Evolutionary conservation across 2,888 invertebrate genomes (phyloP).

Genomic region (Orthonevra nobilis): DNA sequence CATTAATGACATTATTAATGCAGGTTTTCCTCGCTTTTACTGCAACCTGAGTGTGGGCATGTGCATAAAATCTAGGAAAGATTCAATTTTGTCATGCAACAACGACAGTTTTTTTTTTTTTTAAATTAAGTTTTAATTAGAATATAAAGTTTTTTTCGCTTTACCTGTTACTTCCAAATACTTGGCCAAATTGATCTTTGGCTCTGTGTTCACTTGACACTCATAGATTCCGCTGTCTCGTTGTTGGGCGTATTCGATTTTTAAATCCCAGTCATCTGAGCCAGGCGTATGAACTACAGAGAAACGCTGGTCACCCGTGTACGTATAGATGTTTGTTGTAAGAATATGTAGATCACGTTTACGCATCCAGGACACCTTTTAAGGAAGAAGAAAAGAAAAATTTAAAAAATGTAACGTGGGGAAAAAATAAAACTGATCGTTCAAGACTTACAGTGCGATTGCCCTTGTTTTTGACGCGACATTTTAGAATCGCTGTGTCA

Average conservation of each 20-base stretch:
- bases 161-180: slow-evolving; percentile 89
- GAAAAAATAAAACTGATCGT: not conserved
- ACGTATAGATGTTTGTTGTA: slow-evolving; percentile 91
- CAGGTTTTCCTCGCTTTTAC: too few species aligned
- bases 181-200: slow-evolving; percentile 92
- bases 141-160: too few species aligned
- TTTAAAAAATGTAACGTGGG: slow-evolving; percentile 3
- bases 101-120: too few species aligned
- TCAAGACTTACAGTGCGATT: slow-evolving; percentile 88
- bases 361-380: slow-evolving; percentile 80
- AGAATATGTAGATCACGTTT: slow-evolving; percentile 87
- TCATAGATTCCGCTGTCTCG: slow-evolving; percentile 92
- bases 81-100: too few species aligned
- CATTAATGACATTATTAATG: too few species aligned
- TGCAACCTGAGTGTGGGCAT: too few species aligned
- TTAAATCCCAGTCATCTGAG: slow-evolving; percentile 92
- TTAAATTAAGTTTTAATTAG: too few species aligned
- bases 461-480: slow-evolving; percentile 92
- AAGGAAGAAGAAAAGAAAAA: too few species aligned
- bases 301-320: slow-evolving; percentile 93
- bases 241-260: slow-evolving; percentile 91
- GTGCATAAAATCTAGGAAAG: too few species aligned
- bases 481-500: slow-evolving; percentile 88
- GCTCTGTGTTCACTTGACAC: slow-evolving; percentile 94
- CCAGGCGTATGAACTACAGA: slow-evolving; percentile 91